A percentile compares a stretch with the other conserved stretches of the same genome.
phyloP scores from a whole-genome alignment of 2,113 vertebrate species.

The Austrofundulus limnaeus region DNA sequence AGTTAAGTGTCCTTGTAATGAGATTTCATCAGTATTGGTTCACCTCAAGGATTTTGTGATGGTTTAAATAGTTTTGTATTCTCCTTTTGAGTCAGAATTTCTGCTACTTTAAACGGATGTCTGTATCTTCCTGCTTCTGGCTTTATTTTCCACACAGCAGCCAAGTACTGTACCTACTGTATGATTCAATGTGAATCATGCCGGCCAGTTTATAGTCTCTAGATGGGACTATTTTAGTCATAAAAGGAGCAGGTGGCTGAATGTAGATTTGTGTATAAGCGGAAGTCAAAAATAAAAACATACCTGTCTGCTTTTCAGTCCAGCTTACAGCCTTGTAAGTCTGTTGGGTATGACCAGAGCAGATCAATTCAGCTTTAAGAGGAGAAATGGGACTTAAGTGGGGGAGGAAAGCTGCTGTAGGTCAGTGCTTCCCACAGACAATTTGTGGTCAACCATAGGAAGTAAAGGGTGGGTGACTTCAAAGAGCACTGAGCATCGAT shows the following conservation, averaged over 20 bases:
- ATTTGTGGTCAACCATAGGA: neutral
- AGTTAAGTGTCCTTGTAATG: neutral
- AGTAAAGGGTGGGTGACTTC: constrained; percentile 15
- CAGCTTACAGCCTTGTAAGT: neutral
- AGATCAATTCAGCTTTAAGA: neutral
- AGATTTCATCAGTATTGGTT: neutral
- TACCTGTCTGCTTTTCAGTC: constrained; percentile 6
- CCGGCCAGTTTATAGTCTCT: constrained; percentile 19
- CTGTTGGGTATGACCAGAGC: neutral
- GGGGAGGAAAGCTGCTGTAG: neutral
- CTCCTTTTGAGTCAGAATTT: neutral
- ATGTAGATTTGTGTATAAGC: constrained; percentile 20
- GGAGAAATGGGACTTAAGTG: constrained; percentile 7
- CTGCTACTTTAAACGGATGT: neutral
- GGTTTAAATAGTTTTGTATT: neutral
- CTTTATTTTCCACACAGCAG: constrained; percentile 23
- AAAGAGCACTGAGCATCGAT: neutral
- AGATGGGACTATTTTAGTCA: constrained; percentile 42
- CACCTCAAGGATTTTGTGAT: neutral
- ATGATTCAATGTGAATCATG: constrained; percentile 48
- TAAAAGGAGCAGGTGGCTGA: constrained; percentile 29
- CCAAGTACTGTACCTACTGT: constrained; percentile 22
- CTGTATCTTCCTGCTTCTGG: neutral
- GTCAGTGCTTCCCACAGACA: constrained; percentile 6
- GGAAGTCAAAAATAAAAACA: neutral